Evolutionary conservation across 2,797 vertebrate genomes (phyloP).

Genomic region (Falco rusticolus): DNA sequence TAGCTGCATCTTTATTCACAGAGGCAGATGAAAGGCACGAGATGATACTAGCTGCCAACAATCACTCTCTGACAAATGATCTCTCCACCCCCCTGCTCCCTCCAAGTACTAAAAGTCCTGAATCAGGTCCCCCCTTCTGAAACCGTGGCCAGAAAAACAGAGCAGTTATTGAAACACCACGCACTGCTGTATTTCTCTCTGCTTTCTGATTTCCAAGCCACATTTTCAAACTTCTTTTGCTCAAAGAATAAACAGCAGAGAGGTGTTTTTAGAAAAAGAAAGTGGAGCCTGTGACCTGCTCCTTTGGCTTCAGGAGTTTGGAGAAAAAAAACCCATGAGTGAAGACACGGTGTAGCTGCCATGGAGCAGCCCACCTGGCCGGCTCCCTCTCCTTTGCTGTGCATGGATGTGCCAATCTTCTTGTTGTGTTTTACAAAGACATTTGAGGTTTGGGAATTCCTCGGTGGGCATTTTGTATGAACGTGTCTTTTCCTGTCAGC

Average conservation of each 20-base stretch:
- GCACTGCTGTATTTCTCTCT: background rate
- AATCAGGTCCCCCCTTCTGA: background rate
- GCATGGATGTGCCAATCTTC: background rate
- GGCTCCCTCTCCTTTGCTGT: background rate
- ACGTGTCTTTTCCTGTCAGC: background rate
- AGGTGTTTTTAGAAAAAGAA: background rate
- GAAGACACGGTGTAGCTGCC: background rate
- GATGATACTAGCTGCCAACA: background rate
- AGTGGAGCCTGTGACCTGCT: background rate
- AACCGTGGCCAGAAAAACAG: background rate
- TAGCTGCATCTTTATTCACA: background rate
- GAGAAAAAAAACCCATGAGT: background rate
- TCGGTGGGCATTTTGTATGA: background rate
- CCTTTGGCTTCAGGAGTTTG: background rate
- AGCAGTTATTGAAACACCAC: fast-evolving
- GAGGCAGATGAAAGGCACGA: background rate
- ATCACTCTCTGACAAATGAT: background rate
- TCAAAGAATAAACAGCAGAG: background rate
- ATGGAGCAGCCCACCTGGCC: background rate
- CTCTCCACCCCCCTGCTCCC: background rate
- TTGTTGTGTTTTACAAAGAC: background rate
- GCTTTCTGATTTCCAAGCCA: background rate
- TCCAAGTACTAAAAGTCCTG: background rate
- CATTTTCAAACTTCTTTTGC: background rate
- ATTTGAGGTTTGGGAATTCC: background rate